These are phyloP conservation scores for Enhydra lutris DNA, from an alignment of 2,113 vertebrate species.

Conservation along the genomic window DNA sequence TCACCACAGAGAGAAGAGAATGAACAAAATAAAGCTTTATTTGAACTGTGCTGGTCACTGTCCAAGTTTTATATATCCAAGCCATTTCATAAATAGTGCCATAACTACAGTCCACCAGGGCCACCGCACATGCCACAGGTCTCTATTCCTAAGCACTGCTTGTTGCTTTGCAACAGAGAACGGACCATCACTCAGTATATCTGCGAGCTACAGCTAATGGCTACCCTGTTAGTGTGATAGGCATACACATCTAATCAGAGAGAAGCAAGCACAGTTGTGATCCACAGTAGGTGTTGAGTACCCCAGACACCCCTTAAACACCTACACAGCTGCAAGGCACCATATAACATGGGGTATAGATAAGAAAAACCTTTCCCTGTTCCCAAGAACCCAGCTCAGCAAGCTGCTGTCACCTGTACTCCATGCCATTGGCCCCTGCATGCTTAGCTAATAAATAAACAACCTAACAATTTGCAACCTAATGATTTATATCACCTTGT, in stretches of 20 bases:
- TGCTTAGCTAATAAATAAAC: neutral
- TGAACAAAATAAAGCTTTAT: conserved; percentile 67
- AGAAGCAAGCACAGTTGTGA: neutral
- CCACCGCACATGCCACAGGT: neutral
- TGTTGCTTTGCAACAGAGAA: neutral
- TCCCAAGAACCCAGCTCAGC: neutral
- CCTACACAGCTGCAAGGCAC: neutral
- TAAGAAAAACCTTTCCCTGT: neutral
- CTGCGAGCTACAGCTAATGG: neutral
- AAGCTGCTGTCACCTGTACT: neutral
- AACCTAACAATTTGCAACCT: neutral
- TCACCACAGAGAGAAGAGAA: neutral
- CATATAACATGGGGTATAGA: neutral
- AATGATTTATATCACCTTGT: neutral
- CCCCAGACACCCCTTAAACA: neutral
- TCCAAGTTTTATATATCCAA: neutral
- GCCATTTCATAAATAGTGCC: neutral
- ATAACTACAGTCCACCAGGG: neutral
- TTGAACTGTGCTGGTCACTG: neutral
- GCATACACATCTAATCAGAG: neutral
- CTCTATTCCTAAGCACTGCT: neutral
- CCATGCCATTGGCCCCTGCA: neutral
- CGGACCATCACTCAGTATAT: neutral
- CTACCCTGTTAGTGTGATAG: neutral
- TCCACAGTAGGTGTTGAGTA: neutral